Conservation (phyloP, 1,140 invertebrate species). For the Drosophila carrolli region DNA sequence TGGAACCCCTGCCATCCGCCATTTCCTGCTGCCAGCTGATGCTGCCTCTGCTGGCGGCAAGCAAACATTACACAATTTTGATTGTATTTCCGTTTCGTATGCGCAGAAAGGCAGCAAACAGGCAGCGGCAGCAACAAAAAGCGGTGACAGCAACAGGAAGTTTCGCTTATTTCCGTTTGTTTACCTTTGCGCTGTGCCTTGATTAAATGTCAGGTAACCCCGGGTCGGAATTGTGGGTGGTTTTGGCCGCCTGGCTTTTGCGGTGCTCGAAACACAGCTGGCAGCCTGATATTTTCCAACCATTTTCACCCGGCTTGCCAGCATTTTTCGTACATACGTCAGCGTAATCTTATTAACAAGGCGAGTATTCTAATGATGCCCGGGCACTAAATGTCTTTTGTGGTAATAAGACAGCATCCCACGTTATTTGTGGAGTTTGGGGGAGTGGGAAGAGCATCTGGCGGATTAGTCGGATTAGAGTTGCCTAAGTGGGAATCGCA, state of each 20-base stretch:
- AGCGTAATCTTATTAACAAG: slow-evolving; percentile 46
- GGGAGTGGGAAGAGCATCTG: neutral
- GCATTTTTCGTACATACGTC: slow-evolving; percentile 15
- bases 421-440: neutral
- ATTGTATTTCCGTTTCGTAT: slow-evolving; percentile 81
- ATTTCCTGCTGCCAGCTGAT: slow-evolving; percentile 30
- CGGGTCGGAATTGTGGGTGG: slow-evolving; percentile 12
- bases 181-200: slow-evolving; percentile 78
- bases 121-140: slow-evolving; percentile 45
- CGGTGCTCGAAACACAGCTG: slow-evolving; percentile 24
- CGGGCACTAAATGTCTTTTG: slow-evolving; percentile 22
- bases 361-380: slow-evolving; percentile 41
- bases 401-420: slow-evolving; percentile 1
- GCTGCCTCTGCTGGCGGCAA: slow-evolving; percentile 39
- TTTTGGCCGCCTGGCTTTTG: slow-evolving; percentile 15
- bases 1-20: neutral
- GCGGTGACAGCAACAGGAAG: slow-evolving; percentile 73
- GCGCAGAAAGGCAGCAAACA: slow-evolving; percentile 58
- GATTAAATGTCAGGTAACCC: slow-evolving; percentile 75
- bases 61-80: slow-evolving; percentile 82
- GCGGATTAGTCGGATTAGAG: slow-evolving; percentile 32
- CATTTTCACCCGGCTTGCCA: slow-evolving; percentile 20
- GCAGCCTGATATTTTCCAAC: slow-evolving; percentile 14
- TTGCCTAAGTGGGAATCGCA: neutral
- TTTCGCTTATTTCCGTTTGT: slow-evolving; percentile 83